These are phyloP conservation scores for Sarcophaga rosellei DNA, from an alignment of 2,888 invertebrate species.

Conservation along the genomic window DNA sequence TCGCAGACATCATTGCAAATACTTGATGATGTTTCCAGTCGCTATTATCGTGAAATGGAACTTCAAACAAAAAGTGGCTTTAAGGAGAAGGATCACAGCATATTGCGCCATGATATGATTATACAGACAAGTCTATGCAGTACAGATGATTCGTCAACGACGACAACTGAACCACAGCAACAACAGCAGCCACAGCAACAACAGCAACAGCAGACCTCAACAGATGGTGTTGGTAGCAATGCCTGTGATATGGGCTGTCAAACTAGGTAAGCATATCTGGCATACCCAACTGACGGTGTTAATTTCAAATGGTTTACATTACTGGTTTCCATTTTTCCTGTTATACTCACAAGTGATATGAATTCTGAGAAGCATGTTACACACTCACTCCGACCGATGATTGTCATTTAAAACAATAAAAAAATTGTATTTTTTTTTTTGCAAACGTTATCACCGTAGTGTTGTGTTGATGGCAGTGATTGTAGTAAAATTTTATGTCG, in stretches of 20 bases:
- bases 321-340: neutral
- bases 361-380: neutral
- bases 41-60: conserved; percentile 80
- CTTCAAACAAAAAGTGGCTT: conserved; percentile 77
- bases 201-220: conserved; percentile 58
- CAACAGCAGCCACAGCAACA: conserved; percentile 58
- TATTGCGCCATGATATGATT: conserved; percentile 79
- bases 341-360: too few relatives aligned
- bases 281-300: neutral
- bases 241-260: conserved; percentile 91
- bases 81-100: conserved; percentile 80
- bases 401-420: neutral
- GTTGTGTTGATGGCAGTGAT: conserved; percentile 1
- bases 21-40: conserved; percentile 80
- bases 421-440: neutral
- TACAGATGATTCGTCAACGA: conserved; percentile 71
- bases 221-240: conserved; percentile 77
- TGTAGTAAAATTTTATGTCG: conserved; percentile 45
- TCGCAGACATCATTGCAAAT: conserved; percentile 81
- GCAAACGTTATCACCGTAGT: neutral
- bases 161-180: conserved; percentile 58
- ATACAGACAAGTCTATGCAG: conserved; percentile 78
- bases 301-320: neutral
- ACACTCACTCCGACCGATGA: neutral
- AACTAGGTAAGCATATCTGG: conserved; percentile 86